Base-by-base conservation (phyloP, 2,888 invertebrate genomes). In the Candidula unifasciata region DNA sequence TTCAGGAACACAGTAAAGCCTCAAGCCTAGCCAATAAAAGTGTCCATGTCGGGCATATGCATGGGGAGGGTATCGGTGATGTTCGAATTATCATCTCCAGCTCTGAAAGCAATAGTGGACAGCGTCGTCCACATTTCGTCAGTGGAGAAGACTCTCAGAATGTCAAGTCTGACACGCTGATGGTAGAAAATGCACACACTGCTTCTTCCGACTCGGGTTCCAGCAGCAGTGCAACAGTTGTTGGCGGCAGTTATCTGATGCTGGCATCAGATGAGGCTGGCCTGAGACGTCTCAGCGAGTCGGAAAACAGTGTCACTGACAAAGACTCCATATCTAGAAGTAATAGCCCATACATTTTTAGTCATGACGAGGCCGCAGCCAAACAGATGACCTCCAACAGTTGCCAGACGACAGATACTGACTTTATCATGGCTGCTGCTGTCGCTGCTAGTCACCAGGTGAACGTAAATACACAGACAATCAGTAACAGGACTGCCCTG, bases 191-290 rank as follows among this genome's bases (percentile, higher is more conserved):
- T 60, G 44, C n/a, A 2, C 79, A 83, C 44, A 78, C 60, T 18
- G 54, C 79, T 3, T 79, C 79, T 6, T 83, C 83, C 3, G 83
- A 83, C 52, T 83, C 83, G 21, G 83, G 83, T 16, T 83, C 83
- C 30, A 83, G 83, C 54, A 83, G 83, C 27, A 54, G 78, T 37
- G 71, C 78, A 3, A 78, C 83, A 8, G 83, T 71, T 5, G 69
- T 78, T n/a, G 77, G 77, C 57, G 66, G 82, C 60, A 76, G 33
- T 33, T 68, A 77, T 30, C 6, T 54, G 8, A 57, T 66, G 30
- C 13, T 68, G n/a, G 27, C 78, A 66, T 57, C 79, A 3, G 83
- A 83, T 2, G 73, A 80, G 27, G 1, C 33, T 24, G 73, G 71
- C 21, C 30, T 60, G 3, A 54, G 21, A 13, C 78, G 57, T n/a